Evolutionary conservation across 2,113 vertebrate genomes (phyloP), one percentile per base, ranked within the genome.

Genomic region (Elephas maximus): DNA sequence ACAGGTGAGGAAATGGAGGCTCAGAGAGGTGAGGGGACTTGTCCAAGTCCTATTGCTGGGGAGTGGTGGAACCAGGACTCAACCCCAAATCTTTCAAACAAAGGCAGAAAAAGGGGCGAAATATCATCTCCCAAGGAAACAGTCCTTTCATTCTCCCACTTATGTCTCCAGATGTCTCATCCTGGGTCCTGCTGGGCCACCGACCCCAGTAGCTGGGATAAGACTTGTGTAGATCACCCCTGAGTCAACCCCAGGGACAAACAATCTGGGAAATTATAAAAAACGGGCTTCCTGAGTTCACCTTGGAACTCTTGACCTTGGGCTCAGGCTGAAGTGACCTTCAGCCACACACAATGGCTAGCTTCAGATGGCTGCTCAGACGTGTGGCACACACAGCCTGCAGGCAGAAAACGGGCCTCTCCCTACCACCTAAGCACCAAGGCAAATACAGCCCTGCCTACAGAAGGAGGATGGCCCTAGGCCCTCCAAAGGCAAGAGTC

Each of bases 381-480:
- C 1, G 1, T 15, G 62, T n/a, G 8, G 11, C 33, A 81, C 60
- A 79, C 80, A 79, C 91, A 60, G 15, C 51, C 78, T 57, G 20
- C 20, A 12, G 17, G 20, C 37, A 67, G 76, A 69, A 80, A 62
- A 44, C 1, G 11, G 37, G 63, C 7, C n/a, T 5, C 24, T 76
- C 23, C 69, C 85, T 77, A 76, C 41, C 41, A 6, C 0, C 0
- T 6, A 21, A 51, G 9, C 44, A 33, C 4, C 11, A 57, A 12
- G 12, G 11, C 82, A 6, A 45, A 4, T 30, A 51, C 7, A 10
- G 28, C 6, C 23, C 71, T 77, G 45, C 81, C 81, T 53, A 15
- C 8, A 24, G 4, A 74, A 63, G 41, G 41, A 76, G 6, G 62
- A 24, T 53, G 37, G 12, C 0, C 0, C 20, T 12, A 71, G 23